A percentile compares a stretch with the other conserved stretches of the same genome.
phyloP scores from a whole-genome alignment of 2,797 vertebrate species.

The Phrynocephalus guinanensis region DNA sequence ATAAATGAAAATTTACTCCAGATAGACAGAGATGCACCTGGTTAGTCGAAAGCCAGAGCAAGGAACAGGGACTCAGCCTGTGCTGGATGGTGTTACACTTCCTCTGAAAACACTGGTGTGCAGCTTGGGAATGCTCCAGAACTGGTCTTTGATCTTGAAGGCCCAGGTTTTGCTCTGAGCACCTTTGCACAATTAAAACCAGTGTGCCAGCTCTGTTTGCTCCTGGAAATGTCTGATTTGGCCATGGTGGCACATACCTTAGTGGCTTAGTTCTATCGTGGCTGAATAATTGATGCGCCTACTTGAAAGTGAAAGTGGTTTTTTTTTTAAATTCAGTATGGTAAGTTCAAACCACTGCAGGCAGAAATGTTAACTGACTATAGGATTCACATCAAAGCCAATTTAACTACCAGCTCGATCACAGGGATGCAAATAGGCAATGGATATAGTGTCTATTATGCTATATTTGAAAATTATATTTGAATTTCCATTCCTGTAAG shows the following conservation, averaged over 20 bases:
- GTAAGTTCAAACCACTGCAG: neutral
- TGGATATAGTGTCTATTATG: neutral
- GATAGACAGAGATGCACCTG: too few species aligned
- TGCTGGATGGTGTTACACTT: too few species aligned
- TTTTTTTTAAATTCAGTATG: neutral
- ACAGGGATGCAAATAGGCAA: neutral
- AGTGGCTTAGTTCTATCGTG: neutral
- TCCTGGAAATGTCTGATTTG: neutral
- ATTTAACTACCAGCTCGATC: neutral
- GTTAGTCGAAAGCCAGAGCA: too few species aligned
- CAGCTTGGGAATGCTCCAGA: too few species aligned
- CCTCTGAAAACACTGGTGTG: too few species aligned
- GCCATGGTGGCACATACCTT: neutral
- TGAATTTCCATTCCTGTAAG: neutral
- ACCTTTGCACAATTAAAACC: too few species aligned
- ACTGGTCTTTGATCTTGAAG: too few species aligned
- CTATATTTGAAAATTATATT: neutral
- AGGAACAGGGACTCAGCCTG: too few species aligned
- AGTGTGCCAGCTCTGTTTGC: too few species aligned
- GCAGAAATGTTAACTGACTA: neutral
- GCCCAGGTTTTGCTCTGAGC: too few species aligned
- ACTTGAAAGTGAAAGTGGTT: neutral
- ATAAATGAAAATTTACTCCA: too few species aligned
- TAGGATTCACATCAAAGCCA: neutral
- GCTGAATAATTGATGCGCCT: neutral